phyloP scores from a whole-genome alignment of 2,797 vertebrate genomes.

The Sternarchorhynchus goeldii region DNA sequence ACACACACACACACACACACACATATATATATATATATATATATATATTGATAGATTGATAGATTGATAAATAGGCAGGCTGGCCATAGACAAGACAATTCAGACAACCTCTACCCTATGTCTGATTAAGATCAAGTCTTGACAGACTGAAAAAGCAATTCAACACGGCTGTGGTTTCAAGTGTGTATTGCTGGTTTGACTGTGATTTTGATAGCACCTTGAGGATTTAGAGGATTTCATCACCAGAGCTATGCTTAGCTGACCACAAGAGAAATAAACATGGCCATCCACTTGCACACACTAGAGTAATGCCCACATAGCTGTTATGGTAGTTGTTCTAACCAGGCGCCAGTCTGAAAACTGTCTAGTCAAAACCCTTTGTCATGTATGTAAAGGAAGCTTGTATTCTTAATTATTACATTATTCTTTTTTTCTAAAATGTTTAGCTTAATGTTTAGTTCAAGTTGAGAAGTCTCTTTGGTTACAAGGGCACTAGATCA shows the following conservation, averaged over 20 bases:
- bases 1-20: not conserved
- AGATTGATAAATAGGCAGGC: no score
- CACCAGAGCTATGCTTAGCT: conserved; percentile 45
- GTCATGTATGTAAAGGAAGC: conserved; percentile 12
- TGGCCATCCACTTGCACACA: conserved; percentile 52
- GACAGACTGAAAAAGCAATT: conserved; percentile 12
- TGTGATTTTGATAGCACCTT: conserved; percentile 45
- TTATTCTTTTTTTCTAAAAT: not conserved
- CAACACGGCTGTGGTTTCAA: conserved; percentile 15
- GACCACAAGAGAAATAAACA: conserved; percentile 52
- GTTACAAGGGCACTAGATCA: not conserved
- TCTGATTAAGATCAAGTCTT: not conserved
- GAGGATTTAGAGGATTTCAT: conserved; percentile 40
- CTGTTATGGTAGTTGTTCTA: conserved; percentile 64
- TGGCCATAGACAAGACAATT: not conserved
- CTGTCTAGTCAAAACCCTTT: conserved; percentile 21
- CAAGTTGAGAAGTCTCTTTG: no score
- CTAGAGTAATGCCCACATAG: conserved; percentile 55
- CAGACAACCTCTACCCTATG: not conserved
- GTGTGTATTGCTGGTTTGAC: conserved; percentile 26
- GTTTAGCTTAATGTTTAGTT: no score
- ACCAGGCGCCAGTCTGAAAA: conserved; percentile 59
- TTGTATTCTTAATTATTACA: conserved; percentile 12
- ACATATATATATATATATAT: no score
- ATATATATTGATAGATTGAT: no score